Percentiles rank a stretch among this genome's conserved stretches.
These are phyloP conservation scores for Neotoma lepida DNA, from an alignment of 2,113 vertebrate genomes.

Conservation along the genomic window DNA sequence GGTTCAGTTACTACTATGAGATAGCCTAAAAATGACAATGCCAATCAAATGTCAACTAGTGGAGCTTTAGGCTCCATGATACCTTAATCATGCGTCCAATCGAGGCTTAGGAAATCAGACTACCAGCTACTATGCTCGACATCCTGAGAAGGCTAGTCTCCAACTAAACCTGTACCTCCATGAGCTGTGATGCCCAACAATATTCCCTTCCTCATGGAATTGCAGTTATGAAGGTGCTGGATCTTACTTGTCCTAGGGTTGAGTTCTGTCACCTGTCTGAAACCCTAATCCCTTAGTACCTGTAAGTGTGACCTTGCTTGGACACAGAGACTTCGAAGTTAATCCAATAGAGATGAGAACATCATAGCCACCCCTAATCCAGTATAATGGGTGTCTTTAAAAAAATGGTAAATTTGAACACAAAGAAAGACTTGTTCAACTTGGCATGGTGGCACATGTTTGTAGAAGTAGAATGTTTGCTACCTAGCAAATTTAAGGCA, in stretches of 20 bases:
- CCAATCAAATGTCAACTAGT: not conserved
- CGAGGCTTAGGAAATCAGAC: not conserved
- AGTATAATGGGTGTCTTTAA: not conserved
- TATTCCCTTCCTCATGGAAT: accelerated
- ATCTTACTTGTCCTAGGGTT: not conserved
- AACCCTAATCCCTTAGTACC: not conserved
- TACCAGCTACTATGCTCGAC: not conserved
- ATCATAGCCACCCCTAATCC: not conserved
- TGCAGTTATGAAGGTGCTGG: not conserved
- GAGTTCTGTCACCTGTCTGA: not conserved
- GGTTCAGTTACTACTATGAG: not conserved
- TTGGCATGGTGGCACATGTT: not conserved
- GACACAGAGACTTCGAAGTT: not conserved
- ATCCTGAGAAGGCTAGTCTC: not conserved
- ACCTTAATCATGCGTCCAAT: not conserved
- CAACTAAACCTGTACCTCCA: not conserved
- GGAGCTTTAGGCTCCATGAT: not conserved
- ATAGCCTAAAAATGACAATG: not conserved
- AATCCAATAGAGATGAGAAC: not conserved
- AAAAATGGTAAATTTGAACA: not conserved
- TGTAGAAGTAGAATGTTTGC: not conserved
- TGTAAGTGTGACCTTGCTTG: not conserved
- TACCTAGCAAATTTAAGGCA: not conserved
- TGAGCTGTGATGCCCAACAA: not conserved
- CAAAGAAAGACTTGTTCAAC: not conserved